A percentile compares a stretch with the other conserved stretches of the same genome.
Conservation (phyloP, 2,797 vertebrate genomes). For the Lycodopsis pacificus region DNA sequence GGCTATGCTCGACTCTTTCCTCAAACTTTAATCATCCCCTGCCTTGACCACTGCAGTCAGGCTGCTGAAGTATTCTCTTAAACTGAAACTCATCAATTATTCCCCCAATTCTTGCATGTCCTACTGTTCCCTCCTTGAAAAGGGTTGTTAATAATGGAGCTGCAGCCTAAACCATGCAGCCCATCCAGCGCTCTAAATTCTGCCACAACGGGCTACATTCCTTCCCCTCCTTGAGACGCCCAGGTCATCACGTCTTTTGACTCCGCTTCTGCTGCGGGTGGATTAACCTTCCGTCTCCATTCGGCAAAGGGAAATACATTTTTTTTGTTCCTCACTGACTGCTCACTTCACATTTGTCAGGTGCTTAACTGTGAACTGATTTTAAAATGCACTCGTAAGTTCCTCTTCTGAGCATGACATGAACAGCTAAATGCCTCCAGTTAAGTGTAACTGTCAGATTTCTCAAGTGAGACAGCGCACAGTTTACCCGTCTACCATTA, state of each 20-base stretch:
- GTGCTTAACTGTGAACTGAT: not conserved
- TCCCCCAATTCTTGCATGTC: not conserved
- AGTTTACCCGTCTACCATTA: conserved; percentile 24
- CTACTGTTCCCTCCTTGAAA: conserved; percentile 11
- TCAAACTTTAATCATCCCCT: conserved; percentile 49
- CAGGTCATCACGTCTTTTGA: not conserved
- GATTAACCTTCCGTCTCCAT: not conserved
- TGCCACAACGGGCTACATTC: not conserved
- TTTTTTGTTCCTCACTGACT: not conserved
- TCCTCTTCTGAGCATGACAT: conserved; percentile 10
- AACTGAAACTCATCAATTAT: conserved; percentile 19
- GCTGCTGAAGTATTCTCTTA: conserved; percentile 31
- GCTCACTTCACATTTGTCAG: not conserved
- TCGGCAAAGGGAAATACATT: not conserved
- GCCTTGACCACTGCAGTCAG: conserved; percentile 16
- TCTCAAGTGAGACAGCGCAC: conserved; percentile 13
- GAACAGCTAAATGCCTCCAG: conserved; percentile 24
- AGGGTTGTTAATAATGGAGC: conserved; percentile 5
- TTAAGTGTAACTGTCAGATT: conserved; percentile 30
- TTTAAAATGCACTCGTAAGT: not conserved
- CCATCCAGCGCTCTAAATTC: not conserved
- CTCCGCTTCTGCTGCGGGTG: not conserved
- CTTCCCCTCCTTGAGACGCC: not conserved
- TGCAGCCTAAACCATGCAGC: not conserved
- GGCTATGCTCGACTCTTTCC: conserved; percentile 11